A percentile compares a stretch with the other conserved stretches of the same genome.
Evolutionary conservation across 2,888 invertebrate species (phyloP).

Genomic region (Plutella xylostella): DNA sequence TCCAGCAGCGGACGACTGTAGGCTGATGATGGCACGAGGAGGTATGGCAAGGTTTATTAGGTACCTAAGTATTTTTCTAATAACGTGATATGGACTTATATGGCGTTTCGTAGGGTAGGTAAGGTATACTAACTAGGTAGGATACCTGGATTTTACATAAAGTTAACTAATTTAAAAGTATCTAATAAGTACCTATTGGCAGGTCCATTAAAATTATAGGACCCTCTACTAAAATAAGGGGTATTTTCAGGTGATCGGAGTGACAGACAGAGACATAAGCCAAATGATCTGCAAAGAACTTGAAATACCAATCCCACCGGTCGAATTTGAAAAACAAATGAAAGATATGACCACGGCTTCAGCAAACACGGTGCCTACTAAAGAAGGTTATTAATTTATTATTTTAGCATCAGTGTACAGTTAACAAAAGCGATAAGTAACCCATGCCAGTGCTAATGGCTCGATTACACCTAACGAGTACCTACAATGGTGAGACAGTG

Average conservation of each 20-base stretch:
- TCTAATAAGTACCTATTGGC: too few relatives aligned
- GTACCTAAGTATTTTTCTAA: too few relatives aligned
- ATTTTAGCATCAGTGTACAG: not conserved
- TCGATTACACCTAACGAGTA: too few relatives aligned
- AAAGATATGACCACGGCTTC: conserved; percentile 44
- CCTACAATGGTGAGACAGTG: not conserved
- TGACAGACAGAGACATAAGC: conserved; percentile 48
- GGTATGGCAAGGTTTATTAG: too few relatives aligned
- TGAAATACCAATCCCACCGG: conserved; percentile 70
- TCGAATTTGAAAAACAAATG: conserved; percentile 69
- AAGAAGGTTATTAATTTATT: conserved; percentile 60
- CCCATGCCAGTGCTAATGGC: not conserved
- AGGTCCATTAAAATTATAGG: too few relatives aligned
- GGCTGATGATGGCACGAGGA: not conserved
- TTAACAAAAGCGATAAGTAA: not conserved
- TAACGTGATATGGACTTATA: too few relatives aligned
- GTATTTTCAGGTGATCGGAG: conserved; percentile 40
- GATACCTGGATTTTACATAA: too few relatives aligned
- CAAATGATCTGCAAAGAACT: conserved; percentile 63
- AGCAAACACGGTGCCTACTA: conserved; percentile 66
- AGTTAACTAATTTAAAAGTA: too few relatives aligned
- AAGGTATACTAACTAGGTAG: too few relatives aligned
- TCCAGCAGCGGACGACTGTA: not conserved
- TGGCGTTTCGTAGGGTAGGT: too few relatives aligned
- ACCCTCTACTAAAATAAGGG: too few relatives aligned